Evolutionary conservation across 2,113 vertebrate genomes (phyloP).

Genomic region (Neogale vison): DNA sequence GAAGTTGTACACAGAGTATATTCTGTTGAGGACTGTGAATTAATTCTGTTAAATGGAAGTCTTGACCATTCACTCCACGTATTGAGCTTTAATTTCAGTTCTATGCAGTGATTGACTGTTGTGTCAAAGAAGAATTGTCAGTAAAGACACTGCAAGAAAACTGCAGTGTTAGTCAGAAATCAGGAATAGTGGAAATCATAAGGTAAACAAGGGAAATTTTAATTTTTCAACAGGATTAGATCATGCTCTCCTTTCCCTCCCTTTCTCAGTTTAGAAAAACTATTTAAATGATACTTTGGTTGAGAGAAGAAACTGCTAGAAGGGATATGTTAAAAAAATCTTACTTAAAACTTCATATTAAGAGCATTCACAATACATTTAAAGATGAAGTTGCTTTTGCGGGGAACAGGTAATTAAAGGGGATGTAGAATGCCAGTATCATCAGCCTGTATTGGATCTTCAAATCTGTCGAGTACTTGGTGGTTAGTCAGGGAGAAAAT

Average conservation of each 20-base stretch:
- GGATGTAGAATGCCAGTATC: not conserved
- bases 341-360: not conserved
- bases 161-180: not conserved
- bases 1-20: not conserved
- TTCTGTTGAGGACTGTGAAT: not conserved
- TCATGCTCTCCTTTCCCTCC: not conserved
- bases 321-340: not conserved
- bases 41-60: conserved; percentile 30
- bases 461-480: not conserved
- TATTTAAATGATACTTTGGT: not conserved
- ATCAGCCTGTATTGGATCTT: not conserved
- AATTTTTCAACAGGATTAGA: conserved; percentile 27
- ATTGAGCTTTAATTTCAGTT: conserved; percentile 37
- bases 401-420: not conserved
- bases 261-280: not conserved
- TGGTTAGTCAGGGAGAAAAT: conserved; percentile 19
- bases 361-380: not conserved
- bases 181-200: not conserved
- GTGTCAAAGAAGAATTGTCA: not conserved
- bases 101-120: not conserved
- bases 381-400: not conserved
- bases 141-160: not conserved
- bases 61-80: not conserved
- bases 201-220: conserved; percentile 6
- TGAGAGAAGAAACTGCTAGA: not conserved